Percentiles rank a stretch among this genome's conserved stretches.
phyloP scores from a whole-genome alignment of 2,888 invertebrate species.

The Thysanoteuthis rhombus region DNA sequence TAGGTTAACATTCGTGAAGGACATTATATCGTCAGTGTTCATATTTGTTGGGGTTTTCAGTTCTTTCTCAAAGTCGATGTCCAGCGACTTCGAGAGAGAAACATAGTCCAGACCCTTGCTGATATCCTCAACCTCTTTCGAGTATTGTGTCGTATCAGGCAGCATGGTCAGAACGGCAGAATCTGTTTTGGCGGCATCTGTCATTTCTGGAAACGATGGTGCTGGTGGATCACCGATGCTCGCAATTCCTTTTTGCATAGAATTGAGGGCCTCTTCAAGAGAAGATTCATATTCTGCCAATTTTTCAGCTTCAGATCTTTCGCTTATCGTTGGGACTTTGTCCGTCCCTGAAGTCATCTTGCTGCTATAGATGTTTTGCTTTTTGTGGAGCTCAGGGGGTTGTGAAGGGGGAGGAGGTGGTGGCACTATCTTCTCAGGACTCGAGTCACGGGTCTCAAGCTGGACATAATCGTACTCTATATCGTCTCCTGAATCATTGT shows the following conservation, averaged over 20 bases:
- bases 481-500: constrained; percentile 25
- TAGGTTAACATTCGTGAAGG: background rate
- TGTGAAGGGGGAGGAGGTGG: background rate
- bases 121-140: background rate
- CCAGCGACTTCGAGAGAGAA: constrained; percentile 16
- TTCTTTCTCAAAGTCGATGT: constrained; percentile 30
- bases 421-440: constrained; percentile 55
- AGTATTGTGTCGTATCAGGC: background rate
- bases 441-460: constrained; percentile 78
- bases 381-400: background rate
- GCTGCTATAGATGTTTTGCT: background rate
- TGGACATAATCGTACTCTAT: constrained; percentile 88
- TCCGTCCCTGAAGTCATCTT: background rate
- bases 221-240: background rate
- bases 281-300: constrained; percentile 26
- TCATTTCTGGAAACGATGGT: background rate
- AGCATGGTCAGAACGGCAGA: background rate
- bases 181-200: background rate
- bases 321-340: background rate
- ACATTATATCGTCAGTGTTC: constrained; percentile 27
- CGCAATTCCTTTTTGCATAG: constrained; percentile 14
- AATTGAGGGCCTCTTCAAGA: background rate
- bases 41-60: constrained; percentile 36
- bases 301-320: constrained; percentile 33
- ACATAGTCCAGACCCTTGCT: constrained; percentile 21